Percentiles rank a stretch among this genome's conserved stretches.
Evolutionary conservation across 2,797 vertebrate genomes (phyloP).

Genomic region (Leptoclinus maculatus): DNA sequence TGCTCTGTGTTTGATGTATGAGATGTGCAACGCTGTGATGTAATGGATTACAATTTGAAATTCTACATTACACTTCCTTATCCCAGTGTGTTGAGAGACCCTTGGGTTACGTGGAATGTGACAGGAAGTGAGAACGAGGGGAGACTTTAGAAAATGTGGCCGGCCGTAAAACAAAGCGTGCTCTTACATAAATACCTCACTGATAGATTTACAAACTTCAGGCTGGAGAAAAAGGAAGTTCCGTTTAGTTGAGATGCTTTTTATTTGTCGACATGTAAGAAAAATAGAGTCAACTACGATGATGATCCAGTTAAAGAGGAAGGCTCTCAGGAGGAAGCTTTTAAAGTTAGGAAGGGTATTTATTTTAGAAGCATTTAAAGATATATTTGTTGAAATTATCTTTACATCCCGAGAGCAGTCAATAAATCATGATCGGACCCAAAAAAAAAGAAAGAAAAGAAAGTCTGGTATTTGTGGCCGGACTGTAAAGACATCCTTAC

Average conservation of each 20-base stretch:
- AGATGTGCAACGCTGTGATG: background rate
- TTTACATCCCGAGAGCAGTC: background rate
- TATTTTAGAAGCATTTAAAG: background rate
- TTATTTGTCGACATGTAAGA: conserved; percentile 33
- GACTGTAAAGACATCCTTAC: no score
- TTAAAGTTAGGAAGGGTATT: conserved; percentile 23
- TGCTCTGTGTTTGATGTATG: background rate
- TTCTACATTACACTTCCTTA: no score
- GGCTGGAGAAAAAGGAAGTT: conserved; percentile 38
- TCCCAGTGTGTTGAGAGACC: background rate
- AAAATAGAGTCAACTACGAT: conserved; percentile 20
- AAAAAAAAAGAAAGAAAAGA: no score
- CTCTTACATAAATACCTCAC: conserved; percentile 71
- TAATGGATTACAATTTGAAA: background rate
- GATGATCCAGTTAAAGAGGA: conserved; percentile 36
- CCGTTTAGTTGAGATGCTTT: conserved; percentile 68
- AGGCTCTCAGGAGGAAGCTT: conserved; percentile 54
- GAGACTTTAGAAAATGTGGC: conserved; percentile 65
- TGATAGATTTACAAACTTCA: conserved; percentile 80
- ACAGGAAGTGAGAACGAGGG: conserved; percentile 73
- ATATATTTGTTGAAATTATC: background rate
- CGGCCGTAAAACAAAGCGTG: conserved; percentile 67
- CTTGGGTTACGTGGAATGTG: background rate
- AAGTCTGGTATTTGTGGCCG: no score
- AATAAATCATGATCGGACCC: background rate